phyloP scores from a whole-genome alignment of 2,888 invertebrate genomes.

The Synergus laeviventris region DNA sequence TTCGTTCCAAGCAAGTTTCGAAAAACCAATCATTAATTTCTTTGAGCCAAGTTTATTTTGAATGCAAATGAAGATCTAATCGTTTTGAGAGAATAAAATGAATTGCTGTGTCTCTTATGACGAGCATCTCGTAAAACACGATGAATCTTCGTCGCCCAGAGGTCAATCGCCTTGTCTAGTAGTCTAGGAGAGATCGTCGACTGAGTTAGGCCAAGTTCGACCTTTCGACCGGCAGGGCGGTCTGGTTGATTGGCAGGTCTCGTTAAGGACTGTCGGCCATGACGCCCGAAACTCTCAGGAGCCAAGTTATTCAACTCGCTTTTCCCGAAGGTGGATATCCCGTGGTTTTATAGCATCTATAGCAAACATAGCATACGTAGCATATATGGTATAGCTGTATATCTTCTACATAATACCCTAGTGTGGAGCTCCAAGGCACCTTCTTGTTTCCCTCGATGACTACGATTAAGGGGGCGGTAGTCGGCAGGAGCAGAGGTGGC shows the following conservation, averaged over 20 bases:
- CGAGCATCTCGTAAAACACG: slow-evolving; percentile 21
- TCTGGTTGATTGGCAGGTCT: slow-evolving; percentile 30
- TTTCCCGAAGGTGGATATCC: slow-evolving; percentile 1
- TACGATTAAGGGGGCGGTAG: slow-evolving; percentile 35
- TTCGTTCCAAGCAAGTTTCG: too few species aligned
- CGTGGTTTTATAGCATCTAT: neutral
- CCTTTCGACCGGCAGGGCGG: neutral
- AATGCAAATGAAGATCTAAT: neutral
- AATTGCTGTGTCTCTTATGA: neutral
- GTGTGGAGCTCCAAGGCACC: slow-evolving; percentile 3
- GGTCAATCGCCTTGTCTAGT: slow-evolving; percentile 26
- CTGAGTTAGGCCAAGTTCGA: slow-evolving; percentile 24
- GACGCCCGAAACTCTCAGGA: neutral
- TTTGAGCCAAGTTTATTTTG: neutral
- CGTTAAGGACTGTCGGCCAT: slow-evolving; percentile 12
- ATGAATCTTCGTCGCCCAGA: slow-evolving; percentile 31
- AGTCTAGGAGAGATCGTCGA: slow-evolving; percentile 22
- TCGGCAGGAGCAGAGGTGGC: slow-evolving; percentile 29
- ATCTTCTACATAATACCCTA: neutral
- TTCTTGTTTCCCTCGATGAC: slow-evolving; percentile 27
- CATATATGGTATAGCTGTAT: too few species aligned
- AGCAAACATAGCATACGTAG: too few species aligned
- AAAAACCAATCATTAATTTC: too few species aligned
- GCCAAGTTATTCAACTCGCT: slow-evolving; percentile 3
- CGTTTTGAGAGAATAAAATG: slow-evolving; percentile 3